Conservation (phyloP, 2,113 vertebrate species). For the Salvelinus fontinalis region DNA sequence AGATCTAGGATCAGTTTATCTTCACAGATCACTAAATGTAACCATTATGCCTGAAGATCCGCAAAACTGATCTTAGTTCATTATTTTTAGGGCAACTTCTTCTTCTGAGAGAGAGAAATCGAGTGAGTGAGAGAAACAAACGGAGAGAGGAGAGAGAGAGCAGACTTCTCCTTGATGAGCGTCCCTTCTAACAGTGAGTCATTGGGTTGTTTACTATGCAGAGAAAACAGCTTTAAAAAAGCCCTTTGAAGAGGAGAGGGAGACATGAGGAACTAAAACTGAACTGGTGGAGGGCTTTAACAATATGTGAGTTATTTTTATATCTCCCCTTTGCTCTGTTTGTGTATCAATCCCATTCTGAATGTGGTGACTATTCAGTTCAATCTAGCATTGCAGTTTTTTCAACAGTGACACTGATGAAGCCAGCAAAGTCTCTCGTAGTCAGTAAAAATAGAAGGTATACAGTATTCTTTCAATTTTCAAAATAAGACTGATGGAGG, state of each 20-base stretch:
- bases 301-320: not conserved
- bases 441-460: too few relatives aligned
- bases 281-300: constrained; percentile 25
- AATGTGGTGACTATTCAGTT: not conserved
- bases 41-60: too few relatives aligned
- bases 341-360: constrained; percentile 31
- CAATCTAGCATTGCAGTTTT: not conserved
- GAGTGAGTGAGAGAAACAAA: not conserved
- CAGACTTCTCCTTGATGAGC: not conserved
- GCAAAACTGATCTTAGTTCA: too few relatives aligned
- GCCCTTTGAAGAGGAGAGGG: not conserved
- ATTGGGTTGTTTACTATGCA: constrained; percentile 1
- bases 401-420: too few relatives aligned
- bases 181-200: not conserved
- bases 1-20: too few relatives aligned
- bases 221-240: not conserved
- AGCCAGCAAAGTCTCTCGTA: too few relatives aligned
- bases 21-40: too few relatives aligned
- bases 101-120: not conserved
- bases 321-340: not conserved
- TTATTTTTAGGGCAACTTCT: too few relatives aligned
- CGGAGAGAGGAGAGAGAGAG: not conserved
- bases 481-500: too few relatives aligned
- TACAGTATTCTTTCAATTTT: too few relatives aligned
- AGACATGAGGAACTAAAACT: constrained; percentile 1